A percentile compares a stretch with the other conserved stretches of the same genome.
Evolutionary conservation across 2,113 vertebrate genomes (phyloP).

Genomic region (Peromyscus polionotus): DNA sequence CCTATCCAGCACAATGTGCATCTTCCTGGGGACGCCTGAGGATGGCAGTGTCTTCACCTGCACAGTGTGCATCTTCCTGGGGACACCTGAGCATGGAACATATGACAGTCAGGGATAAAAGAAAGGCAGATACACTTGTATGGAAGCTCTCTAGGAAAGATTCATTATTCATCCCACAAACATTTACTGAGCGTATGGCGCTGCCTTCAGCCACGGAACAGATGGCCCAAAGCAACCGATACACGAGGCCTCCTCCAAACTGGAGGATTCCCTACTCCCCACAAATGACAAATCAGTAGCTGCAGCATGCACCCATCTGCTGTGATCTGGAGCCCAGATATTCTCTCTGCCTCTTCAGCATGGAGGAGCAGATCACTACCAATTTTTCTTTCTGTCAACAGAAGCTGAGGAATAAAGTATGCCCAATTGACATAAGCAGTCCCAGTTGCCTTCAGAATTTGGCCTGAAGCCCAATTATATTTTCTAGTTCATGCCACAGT

Average conservation of each 20-base stretch:
- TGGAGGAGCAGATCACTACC: conserved; percentile 69
- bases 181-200: conserved; percentile 19
- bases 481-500: conserved; percentile 73
- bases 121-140: background rate
- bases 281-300: conserved; percentile 76
- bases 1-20: no score
- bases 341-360: conserved; percentile 67
- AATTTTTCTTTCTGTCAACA: conserved; percentile 83
- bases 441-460: conserved; percentile 79
- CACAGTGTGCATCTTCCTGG: background rate
- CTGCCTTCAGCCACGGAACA: conserved; percentile 69
- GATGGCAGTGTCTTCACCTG: background rate
- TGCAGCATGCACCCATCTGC: conserved; percentile 72
- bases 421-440: conserved; percentile 79
- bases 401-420: conserved; percentile 78
- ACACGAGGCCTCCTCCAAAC: conserved; percentile 64
- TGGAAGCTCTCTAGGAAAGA: conserved; percentile 64
- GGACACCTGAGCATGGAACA: background rate
- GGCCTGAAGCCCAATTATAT: conserved; percentile 82
- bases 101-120: background rate
- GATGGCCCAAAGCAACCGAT: conserved; percentile 69
- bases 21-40: no score
- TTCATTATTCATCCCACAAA: conserved; percentile 70
- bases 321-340: conserved; percentile 71
- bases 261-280: conserved; percentile 77